Base-by-base conservation (phyloP, 2,113 vertebrate species). In the Burhinus oedicnemus region DNA sequence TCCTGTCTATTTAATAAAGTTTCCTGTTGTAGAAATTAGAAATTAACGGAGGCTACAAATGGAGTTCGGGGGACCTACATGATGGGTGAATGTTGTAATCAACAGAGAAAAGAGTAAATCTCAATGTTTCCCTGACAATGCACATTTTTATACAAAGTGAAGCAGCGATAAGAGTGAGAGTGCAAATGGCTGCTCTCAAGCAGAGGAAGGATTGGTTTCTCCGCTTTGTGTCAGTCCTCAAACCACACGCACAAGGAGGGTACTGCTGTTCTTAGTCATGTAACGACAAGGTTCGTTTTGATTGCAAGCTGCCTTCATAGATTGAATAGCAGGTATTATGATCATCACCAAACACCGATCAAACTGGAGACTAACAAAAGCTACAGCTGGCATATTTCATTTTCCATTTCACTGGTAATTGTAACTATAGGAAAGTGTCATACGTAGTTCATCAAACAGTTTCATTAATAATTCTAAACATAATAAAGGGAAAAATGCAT, bases 31-130 rank as follows among this genome's bases (percentile, higher is more conserved):
- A 77, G 29, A 68, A 83, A 44, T 72, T 79, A 60, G 80, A 80
- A 68, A 88, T 72, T 65, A 15, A 23, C 22, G 29, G 57, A 57
- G 58, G 38, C 32, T 83, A 42, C 42, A 80, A 40, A n/a, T 91
- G 30, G 40, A 70, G 52, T 83, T 77, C 34, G 52, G 40, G 30
- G 49, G 11, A 61, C 23, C 15, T 71, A 55, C 3, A 1, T 60
- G 30, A 42, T 52, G 17, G 10, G 18, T 80, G 58, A 86, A 60
- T 61, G 34, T 51, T 0, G 0, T 80, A 27, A 52, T 42, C 3
- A 2, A 49, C 23, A 54, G 45, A 57, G 51, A 75, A 30, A 49
- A 77, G 45, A 61, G 25, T 61, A 81, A 72, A 30, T 70, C 34
- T 61, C 15, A 22, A 36, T 40, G n/a, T 86, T 95, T 72, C 15